A percentile compares a stretch with the other conserved stretches of the same genome.
Evolutionary conservation across 2,797 vertebrate genomes (phyloP).

Genomic region (Menidia menidia): DNA sequence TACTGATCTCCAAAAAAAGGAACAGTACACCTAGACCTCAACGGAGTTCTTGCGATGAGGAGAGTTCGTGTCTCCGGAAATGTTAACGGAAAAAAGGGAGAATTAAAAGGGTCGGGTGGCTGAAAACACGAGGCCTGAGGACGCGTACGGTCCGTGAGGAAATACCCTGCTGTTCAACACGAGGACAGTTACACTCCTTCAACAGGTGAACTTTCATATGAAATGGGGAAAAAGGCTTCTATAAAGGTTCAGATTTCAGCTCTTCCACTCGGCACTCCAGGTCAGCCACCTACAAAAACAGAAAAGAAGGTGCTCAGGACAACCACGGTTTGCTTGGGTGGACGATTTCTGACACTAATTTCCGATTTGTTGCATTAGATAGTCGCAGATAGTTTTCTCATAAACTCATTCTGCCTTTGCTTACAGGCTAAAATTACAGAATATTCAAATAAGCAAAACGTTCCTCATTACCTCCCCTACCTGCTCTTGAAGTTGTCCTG

Average conservation of each 20-base stretch:
- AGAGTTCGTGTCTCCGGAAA: constrained; percentile 45
- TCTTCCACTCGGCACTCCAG: constrained; percentile 90
- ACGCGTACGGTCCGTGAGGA: constrained; percentile 41
- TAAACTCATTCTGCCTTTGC: too few relatives aligned
- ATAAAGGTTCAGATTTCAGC: constrained; percentile 91
- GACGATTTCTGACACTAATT: background rate
- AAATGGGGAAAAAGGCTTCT: constrained; percentile 68
- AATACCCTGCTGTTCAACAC: constrained; percentile 75
- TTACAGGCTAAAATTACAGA: background rate
- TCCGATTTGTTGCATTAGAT: too few relatives aligned
- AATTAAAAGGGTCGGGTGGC: constrained; percentile 63
- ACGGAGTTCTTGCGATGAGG: background rate
- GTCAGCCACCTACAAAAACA: constrained; percentile 85
- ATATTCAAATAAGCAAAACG: background rate
- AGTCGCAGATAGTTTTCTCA: too few relatives aligned
- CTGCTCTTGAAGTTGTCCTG: constrained; percentile 94
- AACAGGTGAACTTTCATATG: constrained; percentile 30
- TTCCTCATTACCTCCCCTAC: constrained; percentile 66
- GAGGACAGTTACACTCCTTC: constrained; percentile 55
- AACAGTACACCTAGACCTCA: constrained; percentile 55
- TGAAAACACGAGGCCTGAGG: constrained; percentile 63
- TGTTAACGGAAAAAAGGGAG: constrained; percentile 51
- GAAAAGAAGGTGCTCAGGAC: background rate
- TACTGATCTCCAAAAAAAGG: constrained; percentile 59
- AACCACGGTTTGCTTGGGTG: background rate